Evolutionary conservation across 2,888 invertebrate species (phyloP), one percentile per base, ranked within the genome.

Genomic region (Folsomia manolachei): DNA sequence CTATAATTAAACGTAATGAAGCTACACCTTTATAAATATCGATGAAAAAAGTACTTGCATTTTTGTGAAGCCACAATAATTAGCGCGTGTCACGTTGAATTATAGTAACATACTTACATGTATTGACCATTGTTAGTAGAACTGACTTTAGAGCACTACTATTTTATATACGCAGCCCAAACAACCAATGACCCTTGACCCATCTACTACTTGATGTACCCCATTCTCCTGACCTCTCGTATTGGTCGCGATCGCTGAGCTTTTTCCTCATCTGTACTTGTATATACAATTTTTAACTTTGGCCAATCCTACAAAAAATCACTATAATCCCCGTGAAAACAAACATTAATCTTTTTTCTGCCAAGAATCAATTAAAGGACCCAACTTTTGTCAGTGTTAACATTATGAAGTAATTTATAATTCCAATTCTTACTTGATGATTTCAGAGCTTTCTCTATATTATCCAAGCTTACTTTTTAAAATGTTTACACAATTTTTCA

Each of bases 161-260:
- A 70, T 70, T 70, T 70, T 70, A 64, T 70, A 70, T 70, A 70
- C 70, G 53, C 64, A 70, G 65, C 70, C 70, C 70, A 63, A 26
- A 9, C 19, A 14, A 62, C n/a, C 62, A 21, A 26, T 70, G 70
- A 63, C 69, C 24, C 63, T 27, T n/a, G n/a, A n/a, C n/a, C n/a
- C n/a, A n/a, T n/a, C n/a, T n/a, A n/a, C n/a, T n/a, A n/a, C n/a
- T n/a, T n/a, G n/a, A n/a, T 39, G 39, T 39, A 39, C 14, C 7
- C 39, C 39, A 4, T 39, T 4, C n/a, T 19, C 52, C 66, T 70
- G 70, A 56, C 70, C 64, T 64, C 25, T 64, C 65, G 70, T 51
- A 19, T 19, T 65, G 64, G 70, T 70, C 60, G 27, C 62, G 64
- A 56, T 70, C 70, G 56, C 65, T 70, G 70, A 70, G 70, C 70